Evolutionary conservation across 1,140 invertebrate genomes (phyloP).

Genomic region (Uloborus diversus): DNA sequence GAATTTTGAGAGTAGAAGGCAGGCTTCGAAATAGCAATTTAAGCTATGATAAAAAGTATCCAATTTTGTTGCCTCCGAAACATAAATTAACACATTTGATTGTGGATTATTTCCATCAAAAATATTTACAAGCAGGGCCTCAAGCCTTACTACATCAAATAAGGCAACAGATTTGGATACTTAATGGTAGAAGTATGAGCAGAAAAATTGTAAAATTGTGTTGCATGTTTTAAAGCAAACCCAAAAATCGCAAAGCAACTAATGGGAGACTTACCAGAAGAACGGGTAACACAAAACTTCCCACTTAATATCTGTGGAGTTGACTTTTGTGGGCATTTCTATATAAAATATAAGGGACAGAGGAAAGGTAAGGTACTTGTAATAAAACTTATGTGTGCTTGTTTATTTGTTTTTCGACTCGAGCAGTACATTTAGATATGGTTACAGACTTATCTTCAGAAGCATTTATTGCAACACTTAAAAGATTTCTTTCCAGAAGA

Average conservation of each 20-base stretch:
- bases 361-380: conserved; percentile 53
- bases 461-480: neutral
- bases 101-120: neutral
- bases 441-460: neutral
- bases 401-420: neutral
- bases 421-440: conserved; percentile 15
- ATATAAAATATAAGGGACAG: conserved; percentile 1
- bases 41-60: neutral
- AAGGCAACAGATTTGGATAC: conserved; percentile 13
- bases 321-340: conserved; percentile 41
- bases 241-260: neutral
- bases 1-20: conserved; percentile 59
- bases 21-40: neutral
- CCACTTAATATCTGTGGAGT: conserved; percentile 16
- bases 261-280: conserved; percentile 6
- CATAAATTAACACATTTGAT: conserved; percentile 3
- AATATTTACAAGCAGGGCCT: conserved; percentile 5
- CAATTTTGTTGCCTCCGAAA: neutral
- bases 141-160: neutral
- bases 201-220: conserved; percentile 11
- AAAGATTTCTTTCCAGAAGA: conserved; percentile 29
- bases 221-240: conserved; percentile 3
- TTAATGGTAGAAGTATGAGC: neutral
- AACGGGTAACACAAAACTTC: neutral
- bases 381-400: conserved; percentile 11